Evolutionary conservation across 2,113 vertebrate genomes (phyloP).

Genomic region (Sardina pilchardus): DNA sequence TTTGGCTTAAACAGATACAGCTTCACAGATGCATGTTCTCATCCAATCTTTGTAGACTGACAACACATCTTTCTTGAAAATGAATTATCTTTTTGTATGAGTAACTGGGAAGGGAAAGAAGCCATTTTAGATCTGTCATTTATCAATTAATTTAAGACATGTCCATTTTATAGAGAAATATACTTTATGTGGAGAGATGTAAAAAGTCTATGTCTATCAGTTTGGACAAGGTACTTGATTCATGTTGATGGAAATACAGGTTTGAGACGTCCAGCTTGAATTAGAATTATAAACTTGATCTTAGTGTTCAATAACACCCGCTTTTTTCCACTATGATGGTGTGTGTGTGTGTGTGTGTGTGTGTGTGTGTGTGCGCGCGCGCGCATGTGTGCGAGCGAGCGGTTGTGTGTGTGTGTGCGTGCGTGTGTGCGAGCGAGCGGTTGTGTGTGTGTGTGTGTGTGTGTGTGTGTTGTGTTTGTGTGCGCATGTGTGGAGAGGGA

Average conservation of each 20-base stretch:
- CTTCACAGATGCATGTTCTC: conserved; percentile 43
- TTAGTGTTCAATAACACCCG: conserved; percentile 59
- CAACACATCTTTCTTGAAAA: conserved; percentile 44
- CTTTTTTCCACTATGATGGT: conserved; percentile 67
- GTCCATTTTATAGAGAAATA: conserved; percentile 73
- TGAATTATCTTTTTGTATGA: conserved; percentile 52
- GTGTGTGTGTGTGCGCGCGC: neutral
- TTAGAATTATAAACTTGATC: conserved; percentile 59
- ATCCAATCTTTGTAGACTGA: conserved; percentile 40
- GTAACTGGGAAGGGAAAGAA: conserved; percentile 52
- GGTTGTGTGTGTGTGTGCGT: conserved; percentile 47
- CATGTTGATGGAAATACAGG: conserved; percentile 58
- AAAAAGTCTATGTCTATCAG: conserved; percentile 59
- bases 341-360: conserved; percentile 45
- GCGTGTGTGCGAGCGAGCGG: conserved; percentile 54
- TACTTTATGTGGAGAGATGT: conserved; percentile 59
- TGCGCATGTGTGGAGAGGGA: conserved; percentile 49
- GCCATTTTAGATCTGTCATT: conserved; percentile 63
- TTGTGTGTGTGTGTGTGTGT: conserved; percentile 41
- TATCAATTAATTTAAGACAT: conserved; percentile 69
- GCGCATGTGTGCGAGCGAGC: neutral
- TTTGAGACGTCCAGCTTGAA: conserved; percentile 64
- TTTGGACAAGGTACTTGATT: conserved; percentile 60
- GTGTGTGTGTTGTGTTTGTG: conserved; percentile 54
- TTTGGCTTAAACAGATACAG: conserved; percentile 36